Percentiles rank a stretch among this genome's conserved stretches.
Evolutionary conservation across 2,888 invertebrate species (phyloP).

Genomic region (Ephialtes manifestator): DNA sequence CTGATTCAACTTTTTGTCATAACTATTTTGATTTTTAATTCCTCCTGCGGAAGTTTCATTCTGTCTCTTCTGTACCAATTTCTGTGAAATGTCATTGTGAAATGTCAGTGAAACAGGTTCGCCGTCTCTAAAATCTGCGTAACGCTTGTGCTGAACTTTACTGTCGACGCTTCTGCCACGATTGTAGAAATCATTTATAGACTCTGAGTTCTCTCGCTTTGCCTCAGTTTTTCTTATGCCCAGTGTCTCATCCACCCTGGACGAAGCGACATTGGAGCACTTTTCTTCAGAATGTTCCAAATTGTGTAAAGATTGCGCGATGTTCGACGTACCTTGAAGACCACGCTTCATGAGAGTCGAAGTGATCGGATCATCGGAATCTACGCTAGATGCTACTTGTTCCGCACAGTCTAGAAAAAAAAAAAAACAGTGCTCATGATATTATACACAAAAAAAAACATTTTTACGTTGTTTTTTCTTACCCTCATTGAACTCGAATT

Average conservation of each 20-base stretch:
- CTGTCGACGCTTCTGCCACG: slow-evolving; percentile 73
- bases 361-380: slow-evolving; percentile 62
- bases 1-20: slow-evolving; percentile 82
- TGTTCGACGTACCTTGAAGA: neutral
- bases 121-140: slow-evolving; percentile 74
- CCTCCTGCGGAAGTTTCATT: slow-evolving; percentile 73
- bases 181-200: slow-evolving; percentile 79
- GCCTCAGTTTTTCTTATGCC: slow-evolving; percentile 60
- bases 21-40: slow-evolving; percentile 80
- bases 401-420: slow-evolving; percentile 82
- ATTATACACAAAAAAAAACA: neutral
- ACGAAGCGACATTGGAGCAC: slow-evolving; percentile 19
- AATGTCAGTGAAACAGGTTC: slow-evolving; percentile 75
- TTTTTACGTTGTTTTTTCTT: slow-evolving; percentile 38
- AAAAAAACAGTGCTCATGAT: neutral
- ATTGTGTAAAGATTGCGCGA: neutral
- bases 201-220: slow-evolving; percentile 71
- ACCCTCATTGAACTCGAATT: slow-evolving; percentile 92
- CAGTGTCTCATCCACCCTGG: slow-evolving; percentile 48
- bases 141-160: slow-evolving; percentile 77
- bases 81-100: slow-evolving; percentile 81
- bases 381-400: slow-evolving; percentile 79
- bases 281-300: slow-evolving; percentile 27
- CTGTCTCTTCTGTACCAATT: slow-evolving; percentile 79
- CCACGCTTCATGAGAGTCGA: slow-evolving; percentile 3